Percentiles rank a stretch among this genome's conserved stretches.
These are phyloP conservation scores for Stomatorhinus ivindoensis DNA, from an alignment of 2,113 vertebrate genomes.

Conservation along the genomic window DNA sequence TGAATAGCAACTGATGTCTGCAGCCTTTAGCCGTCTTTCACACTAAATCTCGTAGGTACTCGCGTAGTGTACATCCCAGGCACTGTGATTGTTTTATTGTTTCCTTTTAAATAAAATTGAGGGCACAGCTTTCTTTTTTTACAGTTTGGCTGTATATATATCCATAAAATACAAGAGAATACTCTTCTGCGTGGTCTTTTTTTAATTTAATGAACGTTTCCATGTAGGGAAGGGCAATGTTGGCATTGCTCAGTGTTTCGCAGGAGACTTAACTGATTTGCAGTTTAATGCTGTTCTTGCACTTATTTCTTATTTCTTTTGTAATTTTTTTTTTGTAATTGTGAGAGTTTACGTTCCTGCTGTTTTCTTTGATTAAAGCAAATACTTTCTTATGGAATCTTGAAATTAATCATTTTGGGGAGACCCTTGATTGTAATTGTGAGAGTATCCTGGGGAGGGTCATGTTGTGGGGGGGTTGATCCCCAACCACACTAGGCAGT, in stretches of 20 bases:
- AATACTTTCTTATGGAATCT: background rate
- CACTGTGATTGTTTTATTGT: background rate
- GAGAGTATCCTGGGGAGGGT: background rate
- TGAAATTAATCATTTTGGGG: background rate
- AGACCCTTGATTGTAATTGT: background rate
- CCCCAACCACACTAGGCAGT: background rate
- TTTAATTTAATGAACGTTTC: background rate
- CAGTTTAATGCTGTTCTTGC: background rate
- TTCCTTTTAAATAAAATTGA: background rate
- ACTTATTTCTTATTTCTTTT: background rate
- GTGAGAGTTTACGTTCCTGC: background rate
- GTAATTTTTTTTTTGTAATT: background rate
- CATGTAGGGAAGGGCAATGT: background rate
- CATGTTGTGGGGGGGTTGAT: background rate
- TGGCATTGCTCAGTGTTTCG: background rate
- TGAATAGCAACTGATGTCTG: background rate
- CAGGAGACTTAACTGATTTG: background rate
- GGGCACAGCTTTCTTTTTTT: background rate
- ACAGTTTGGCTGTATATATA: background rate
- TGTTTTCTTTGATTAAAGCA: background rate
- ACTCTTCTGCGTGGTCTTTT: background rate
- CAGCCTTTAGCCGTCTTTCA: background rate
- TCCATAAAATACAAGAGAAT: background rate
- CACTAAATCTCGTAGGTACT: background rate
- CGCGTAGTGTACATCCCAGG: background rate